Evolutionary conservation across 2,797 vertebrate genomes (phyloP).

Genomic region (Neosilurus hyrtlii): DNA sequence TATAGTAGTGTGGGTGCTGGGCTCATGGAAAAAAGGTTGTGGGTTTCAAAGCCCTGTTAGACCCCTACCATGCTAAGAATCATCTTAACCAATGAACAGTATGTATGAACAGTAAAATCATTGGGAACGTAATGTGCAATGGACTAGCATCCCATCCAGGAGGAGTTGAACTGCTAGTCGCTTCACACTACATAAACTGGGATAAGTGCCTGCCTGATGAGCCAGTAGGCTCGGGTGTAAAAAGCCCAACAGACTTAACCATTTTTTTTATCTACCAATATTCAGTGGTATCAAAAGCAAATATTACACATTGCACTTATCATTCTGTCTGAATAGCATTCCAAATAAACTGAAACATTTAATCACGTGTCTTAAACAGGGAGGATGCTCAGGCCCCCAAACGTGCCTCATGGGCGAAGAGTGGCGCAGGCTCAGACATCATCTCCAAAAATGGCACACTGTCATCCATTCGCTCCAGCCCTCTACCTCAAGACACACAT

Average conservation of each 20-base stretch:
- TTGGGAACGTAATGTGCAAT: too few relatives aligned
- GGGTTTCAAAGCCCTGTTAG: too few relatives aligned
- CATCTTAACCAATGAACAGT: too few relatives aligned
- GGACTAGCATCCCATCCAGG: too few relatives aligned
- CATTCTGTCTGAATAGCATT: background rate
- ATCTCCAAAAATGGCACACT: slow-evolving; percentile 92
- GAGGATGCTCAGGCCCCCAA: slow-evolving; percentile 91
- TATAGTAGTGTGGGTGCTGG: too few relatives aligned
- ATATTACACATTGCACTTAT: background rate
- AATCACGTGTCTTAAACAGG: slow-evolving; percentile 64
- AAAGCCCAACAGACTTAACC: background rate
- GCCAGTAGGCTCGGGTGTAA: too few relatives aligned
- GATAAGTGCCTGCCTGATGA: too few relatives aligned
- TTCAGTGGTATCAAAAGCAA: background rate
- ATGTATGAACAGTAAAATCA: too few relatives aligned
- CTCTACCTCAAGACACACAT: slow-evolving; percentile 68
- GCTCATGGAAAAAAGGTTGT: too few relatives aligned
- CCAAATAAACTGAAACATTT: background rate
- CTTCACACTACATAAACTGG: too few relatives aligned
- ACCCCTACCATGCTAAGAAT: too few relatives aligned
- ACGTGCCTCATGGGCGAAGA: slow-evolving; percentile 85
- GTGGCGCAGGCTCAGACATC: slow-evolving; percentile 79
- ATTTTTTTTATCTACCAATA: background rate
- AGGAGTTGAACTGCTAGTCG: too few relatives aligned
- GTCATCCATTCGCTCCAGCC: slow-evolving; percentile 84